Evolutionary conservation across 1,140 invertebrate species (phyloP), one percentile per base, ranked within the genome.

Genomic region (Drosophila watanabei): DNA sequence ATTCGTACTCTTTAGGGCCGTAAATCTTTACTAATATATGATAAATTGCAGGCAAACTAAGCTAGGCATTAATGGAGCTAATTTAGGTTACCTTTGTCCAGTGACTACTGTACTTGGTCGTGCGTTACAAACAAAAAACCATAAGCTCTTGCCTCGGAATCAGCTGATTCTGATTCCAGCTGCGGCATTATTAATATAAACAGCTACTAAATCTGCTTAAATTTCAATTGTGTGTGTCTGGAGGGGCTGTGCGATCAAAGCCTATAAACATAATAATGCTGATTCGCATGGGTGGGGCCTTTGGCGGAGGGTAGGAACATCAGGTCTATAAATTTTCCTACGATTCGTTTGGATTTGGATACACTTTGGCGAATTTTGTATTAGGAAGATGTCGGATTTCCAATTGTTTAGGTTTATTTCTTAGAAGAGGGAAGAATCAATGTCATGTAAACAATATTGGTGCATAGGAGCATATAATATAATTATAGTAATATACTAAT

Each of bases 121-220:
- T 16, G 24, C 33, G 35, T 28, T 41, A 58, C 56, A 32, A 60
- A 39, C 33, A 57, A 28, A 28, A 24, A 39, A 41, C 20, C 11
- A 58, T 58, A 28, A 30, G 32, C 45, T 20, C 28, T 52, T 5
- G 20, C 59, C 32, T 18, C 20, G n/a, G n/a, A 20, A 63, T 28
- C 49, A n/a, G 33, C 28, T 37, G 48, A 68, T 69, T 32, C n/a
- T 18, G n/a, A 7, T 14, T 43, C 66, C 18, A 56, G 24, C 32
- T 20, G 63, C 5, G 30, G 18, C 49, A 70, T 71, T 66, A 52
- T 70, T 51, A 70, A 37, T 66, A 71, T 70, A 68, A 70, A 56
- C 33, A 70, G 49, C 37, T 32, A 56, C 37, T 32, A 70, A 71
- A 71, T 71, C 64, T 57, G 39, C 51, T 69, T 70, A 46, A 56